Base-by-base conservation (phyloP, 2,888 invertebrate species). In the Pemphredon lugubris region DNA sequence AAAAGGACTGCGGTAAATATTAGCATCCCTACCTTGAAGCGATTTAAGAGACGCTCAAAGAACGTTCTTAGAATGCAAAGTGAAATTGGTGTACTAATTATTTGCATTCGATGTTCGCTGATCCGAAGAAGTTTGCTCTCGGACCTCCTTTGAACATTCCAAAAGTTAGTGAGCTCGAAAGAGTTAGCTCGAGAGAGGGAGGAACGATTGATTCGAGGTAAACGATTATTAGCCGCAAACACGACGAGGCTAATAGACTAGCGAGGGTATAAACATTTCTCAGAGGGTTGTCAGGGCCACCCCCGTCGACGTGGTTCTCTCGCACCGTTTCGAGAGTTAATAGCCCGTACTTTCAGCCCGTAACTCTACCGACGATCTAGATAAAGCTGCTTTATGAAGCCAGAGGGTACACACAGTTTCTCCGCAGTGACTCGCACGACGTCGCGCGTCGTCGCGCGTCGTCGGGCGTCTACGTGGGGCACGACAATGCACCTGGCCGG, bases 351-450 rank as follows among this genome's bases (percentile, higher is more conserved):
- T 82, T 83, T 80, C 58, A 73, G 69, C 67, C 66, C 80, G 76
- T 83, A 84, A 83, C 81, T 83, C 66, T 32, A 48, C 55, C 55
- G 71, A 67, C 79, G 78, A 82, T 85, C 82, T 70, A 82, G 84
- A 86, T 83, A 83, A 80, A 83, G 79, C 77, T 83, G 67, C 75
- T 83, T 83, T 77, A 84, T 83, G 81, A 84, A 81, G 67, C 72
- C 59, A 11, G 57, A 57, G 50, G 48, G 58, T 44, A 51, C 65
- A 69, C 59, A 55, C 40, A 13, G 59, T 47, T 60, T 40, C 64
- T 21, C 44, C 26, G 40, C 54, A 63, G 69, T 55, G 63, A 44
- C 26, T 57, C 20, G 65, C 48, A 60, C 20, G 21, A 54, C 39
- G 60, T 39, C 30, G 20, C 39, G 59, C 44, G 66, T 39, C 60